Conservation (phyloP, 2,888 invertebrate species). For the Ophion slaviceki region DNA sequence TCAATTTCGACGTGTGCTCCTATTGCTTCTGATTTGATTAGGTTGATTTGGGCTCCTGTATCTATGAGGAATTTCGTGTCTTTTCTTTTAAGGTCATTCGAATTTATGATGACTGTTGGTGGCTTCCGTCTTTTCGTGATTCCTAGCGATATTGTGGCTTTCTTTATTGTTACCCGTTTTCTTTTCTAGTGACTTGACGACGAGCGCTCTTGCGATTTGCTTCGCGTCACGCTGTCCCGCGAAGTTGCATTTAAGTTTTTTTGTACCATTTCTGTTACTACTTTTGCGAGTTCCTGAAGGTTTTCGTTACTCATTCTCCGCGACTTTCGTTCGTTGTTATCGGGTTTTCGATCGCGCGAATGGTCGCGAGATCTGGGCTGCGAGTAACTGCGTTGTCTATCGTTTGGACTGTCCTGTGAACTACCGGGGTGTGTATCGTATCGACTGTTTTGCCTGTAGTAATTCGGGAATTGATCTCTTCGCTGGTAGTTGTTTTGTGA, state of each 20-base stretch:
- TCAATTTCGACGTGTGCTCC: background rate
- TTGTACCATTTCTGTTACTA: too few relatives aligned
- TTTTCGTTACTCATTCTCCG: background rate
- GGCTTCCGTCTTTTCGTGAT: slow-evolving; percentile 11
- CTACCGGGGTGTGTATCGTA: too few relatives aligned
- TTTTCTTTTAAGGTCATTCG: background rate
- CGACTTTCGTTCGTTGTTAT: background rate
- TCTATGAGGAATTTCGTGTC: background rate
- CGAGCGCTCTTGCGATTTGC: too few relatives aligned
- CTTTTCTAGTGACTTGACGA: background rate
- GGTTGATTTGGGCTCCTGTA: slow-evolving; percentile 36
- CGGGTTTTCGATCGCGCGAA: background rate
- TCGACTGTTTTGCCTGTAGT: too few relatives aligned
- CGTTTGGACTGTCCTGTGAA: too few relatives aligned
- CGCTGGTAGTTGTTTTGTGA: too few relatives aligned
- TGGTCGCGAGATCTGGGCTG: too few relatives aligned
- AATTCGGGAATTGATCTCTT: too few relatives aligned
- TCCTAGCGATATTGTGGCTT: slow-evolving; percentile 3
- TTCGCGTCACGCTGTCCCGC: too few relatives aligned
- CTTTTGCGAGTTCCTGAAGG: background rate
- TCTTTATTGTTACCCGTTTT: background rate
- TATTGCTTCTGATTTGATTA: slow-evolving; percentile 5
- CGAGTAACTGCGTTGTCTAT: too few relatives aligned
- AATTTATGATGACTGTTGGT: slow-evolving; percentile 25
- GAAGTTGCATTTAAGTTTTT: too few relatives aligned